Evolutionary conservation across 1,140 invertebrate genomes (phyloP).

Genomic region (Bombus haemorrhoidalis): DNA sequence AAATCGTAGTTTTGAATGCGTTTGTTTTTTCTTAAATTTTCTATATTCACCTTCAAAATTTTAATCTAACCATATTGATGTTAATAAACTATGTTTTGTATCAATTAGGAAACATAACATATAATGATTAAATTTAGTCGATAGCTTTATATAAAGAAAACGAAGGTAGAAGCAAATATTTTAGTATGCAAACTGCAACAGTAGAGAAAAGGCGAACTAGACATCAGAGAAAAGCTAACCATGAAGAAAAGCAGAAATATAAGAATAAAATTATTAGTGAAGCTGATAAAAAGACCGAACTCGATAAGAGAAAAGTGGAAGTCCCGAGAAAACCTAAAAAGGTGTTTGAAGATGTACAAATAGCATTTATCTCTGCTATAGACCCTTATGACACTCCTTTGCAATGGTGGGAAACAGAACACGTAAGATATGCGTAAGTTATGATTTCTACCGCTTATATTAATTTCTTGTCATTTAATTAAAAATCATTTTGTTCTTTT

Average conservation of each 20-base stretch:
- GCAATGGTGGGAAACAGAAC: conserved; percentile 55
- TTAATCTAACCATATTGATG: background rate
- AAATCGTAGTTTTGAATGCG: background rate
- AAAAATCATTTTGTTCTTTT: background rate
- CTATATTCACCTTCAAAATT: conserved; percentile 7
- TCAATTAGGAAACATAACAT: background rate
- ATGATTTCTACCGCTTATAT: background rate
- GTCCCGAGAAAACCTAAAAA: background rate
- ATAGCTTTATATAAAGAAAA: background rate
- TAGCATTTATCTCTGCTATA: background rate
- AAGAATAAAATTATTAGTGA: background rate
- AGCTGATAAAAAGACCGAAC: too few relatives aligned
- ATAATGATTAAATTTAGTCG: background rate
- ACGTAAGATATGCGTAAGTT: conserved; percentile 57
- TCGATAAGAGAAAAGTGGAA: background rate
- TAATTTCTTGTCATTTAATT: background rate
- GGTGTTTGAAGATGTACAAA: background rate
- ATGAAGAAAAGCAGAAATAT: background rate
- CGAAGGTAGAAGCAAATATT: background rate
- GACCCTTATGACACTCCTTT: conserved; percentile 35
- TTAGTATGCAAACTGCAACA: background rate
- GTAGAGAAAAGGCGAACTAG: background rate
- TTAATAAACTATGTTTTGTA: background rate
- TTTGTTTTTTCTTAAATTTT: background rate
- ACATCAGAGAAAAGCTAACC: background rate